Evolutionary conservation across 1,140 invertebrate species (phyloP), one percentile per base, ranked within the genome.

Genomic region (Carposina sasakii): DNA sequence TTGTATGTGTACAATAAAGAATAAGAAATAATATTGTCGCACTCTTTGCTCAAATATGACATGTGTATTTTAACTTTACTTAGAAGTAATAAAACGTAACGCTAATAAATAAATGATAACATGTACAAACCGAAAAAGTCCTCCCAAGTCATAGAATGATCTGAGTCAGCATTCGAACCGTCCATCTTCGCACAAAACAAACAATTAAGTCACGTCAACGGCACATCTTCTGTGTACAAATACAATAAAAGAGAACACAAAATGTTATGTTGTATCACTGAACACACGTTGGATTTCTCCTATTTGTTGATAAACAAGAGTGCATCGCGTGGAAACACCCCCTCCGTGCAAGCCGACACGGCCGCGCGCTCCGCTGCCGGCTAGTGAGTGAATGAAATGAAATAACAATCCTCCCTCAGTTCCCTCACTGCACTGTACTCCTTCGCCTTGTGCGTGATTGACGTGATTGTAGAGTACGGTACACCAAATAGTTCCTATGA

Each of bases 81-180:
- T n/a, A n/a, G n/a, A n/a, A n/a, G n/a, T n/a, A n/a, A n/a, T n/a
- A n/a, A n/a, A n/a, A n/a, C n/a, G n/a, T n/a, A n/a, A n/a, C n/a
- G n/a, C n/a, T n/a, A n/a, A n/a, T n/a, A n/a, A n/a, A n/a, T n/a
- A n/a, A n/a, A n/a, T n/a, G n/a, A n/a, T n/a, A n/a, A n/a, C n/a
- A n/a, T n/a, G n/a, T 70, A 82, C 77, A 48, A 54, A 86, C 84
- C 85, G 58, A 85, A 86, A 79, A 86, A 85, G 56, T 86, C 85
- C 61, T 86, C 85, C 85, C 85, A 86, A 59, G 81, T 84, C 76
- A 85, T 79, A 71, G 83, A 85, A 70, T 86, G 83, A 67, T 86
- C 85, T 54, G 85, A 86, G 63, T 86, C 85, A 58, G 72, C 77
- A 65, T 72, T 81, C 42, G 68, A 68, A 63, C 71, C 76, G 61